Conservation (phyloP, 2,888 invertebrate species). For the Microctonus aethiopoides region DNA sequence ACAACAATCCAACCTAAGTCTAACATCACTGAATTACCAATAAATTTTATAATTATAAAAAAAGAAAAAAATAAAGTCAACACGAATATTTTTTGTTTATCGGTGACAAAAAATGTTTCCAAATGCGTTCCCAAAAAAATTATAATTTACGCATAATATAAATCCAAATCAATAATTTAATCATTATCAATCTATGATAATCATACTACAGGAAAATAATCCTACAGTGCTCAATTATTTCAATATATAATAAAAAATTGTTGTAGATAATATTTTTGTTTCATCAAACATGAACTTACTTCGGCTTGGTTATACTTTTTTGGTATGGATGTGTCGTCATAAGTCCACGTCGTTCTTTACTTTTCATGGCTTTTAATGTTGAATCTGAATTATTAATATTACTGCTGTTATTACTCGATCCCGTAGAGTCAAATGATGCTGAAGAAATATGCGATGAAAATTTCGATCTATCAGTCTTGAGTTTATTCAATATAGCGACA, state of each 20-base stretch:
- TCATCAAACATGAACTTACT: conserved; percentile 47
- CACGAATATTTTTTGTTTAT: not conserved
- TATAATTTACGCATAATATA: not conserved
- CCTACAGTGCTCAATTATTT: conserved; percentile 11
- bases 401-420: conserved; percentile 21
- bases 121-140: not conserved
- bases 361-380: conserved; percentile 50
- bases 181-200: not conserved
- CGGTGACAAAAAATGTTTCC: not conserved
- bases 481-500: conserved; percentile 60
- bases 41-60: too few relatives aligned
- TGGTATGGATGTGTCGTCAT: conserved; percentile 58
- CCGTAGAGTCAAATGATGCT: conserved; percentile 22
- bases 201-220: not conserved
- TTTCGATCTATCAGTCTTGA: conserved; percentile 54
- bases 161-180: not conserved
- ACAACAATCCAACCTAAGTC: not conserved
- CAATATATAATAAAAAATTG: not conserved
- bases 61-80: too few relatives aligned
- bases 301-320: conserved; percentile 50
- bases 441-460: conserved; percentile 35
- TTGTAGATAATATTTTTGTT: not conserved
- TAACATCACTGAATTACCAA: too few relatives aligned
- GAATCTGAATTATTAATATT: conserved; percentile 38
- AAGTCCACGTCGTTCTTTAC: conserved; percentile 57